Base-by-base conservation (phyloP, 1,140 invertebrate species). In the Temnothorax nylanderi region DNA sequence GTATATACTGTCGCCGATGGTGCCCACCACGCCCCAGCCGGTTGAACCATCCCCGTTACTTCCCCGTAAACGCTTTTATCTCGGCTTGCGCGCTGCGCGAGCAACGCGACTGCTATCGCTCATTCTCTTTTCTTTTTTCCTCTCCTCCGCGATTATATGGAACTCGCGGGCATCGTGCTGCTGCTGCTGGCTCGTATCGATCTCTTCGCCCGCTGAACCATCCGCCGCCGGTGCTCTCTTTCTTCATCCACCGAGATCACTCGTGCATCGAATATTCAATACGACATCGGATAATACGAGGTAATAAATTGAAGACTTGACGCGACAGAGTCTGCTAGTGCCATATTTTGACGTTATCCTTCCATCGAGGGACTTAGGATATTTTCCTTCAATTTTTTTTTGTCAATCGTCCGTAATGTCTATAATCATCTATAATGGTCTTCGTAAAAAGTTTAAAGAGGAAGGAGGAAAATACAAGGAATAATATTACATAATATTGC, bases 1-100 rank as follows among this genome's bases (percentile, higher is more conserved):
- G 62, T 51, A 37, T 60, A 76, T 60, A 69, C n/a, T 58, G 67
- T 47, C 16, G 60, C 67, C 3, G 69, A 87, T 62, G 69, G 54
- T 84, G 82, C 77, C 51, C 64, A 74, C 90, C 90, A 88, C 90
- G 74, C 89, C 90, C 80, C 84, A 51, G 32, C 60, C 67, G 54
- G 75, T 26, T 65, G 60, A 88, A 87, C 80, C 65, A 58, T 44
- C 86, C 75, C 67, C 75, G 54, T 51, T 32, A 44, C 32, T 56
- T 65, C 81, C 74, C 51, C 37, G 32, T 64, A 47, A 78, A 87
- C 49, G 75, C 67, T 85, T 85, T 74, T 64, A 69, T 85, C 78
- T 41, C 58, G 60, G 62, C 56, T 60, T 26, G 71, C 71, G 51
- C 78, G 80, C 6, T 74, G 80, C 78, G 56, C 72, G 82, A 64